phyloP scores from a whole-genome alignment of 2,888 invertebrate species.

The Mongoloraphidia duomilia region DNA sequence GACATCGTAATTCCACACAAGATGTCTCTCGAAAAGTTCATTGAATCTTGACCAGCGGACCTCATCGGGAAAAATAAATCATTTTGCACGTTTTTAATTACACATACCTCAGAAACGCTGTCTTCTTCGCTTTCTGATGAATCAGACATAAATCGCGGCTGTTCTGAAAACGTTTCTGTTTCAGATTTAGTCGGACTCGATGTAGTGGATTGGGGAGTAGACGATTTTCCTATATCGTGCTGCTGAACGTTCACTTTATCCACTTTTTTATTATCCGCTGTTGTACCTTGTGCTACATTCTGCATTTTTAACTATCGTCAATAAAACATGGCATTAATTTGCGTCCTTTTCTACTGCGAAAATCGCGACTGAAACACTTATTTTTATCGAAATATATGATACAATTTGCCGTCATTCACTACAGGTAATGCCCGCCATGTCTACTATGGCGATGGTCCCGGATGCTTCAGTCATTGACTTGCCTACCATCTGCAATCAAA shows the following conservation, averaged over 20 bases:
- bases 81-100: constrained; percentile 16
- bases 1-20: constrained; percentile 31
- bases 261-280: constrained; percentile 69
- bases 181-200: constrained; percentile 72
- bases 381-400: constrained; percentile 13
- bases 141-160: constrained; percentile 82
- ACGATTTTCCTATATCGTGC: constrained; percentile 53
- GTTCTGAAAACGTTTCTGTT: constrained; percentile 77
- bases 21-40: constrained; percentile 53
- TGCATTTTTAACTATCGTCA: constrained; percentile 71
- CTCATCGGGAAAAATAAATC: constrained; percentile 16
- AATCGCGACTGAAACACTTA: constrained; percentile 5
- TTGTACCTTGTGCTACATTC: constrained; percentile 69
- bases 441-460: constrained; percentile 58
- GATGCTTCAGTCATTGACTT: constrained; percentile 42
- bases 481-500: too few species aligned
- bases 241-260: constrained; percentile 62
- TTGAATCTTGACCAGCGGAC: constrained; percentile 30
- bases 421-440: constrained; percentile 66
- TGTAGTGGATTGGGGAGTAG: constrained; percentile 74
- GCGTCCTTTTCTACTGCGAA: constrained; percentile 15
- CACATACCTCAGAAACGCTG: constrained; percentile 85
- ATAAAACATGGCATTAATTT: constrained; percentile 35
- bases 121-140: constrained; percentile 93
- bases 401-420: constrained; percentile 41